Base-by-base conservation (phyloP, 2,797 vertebrate genomes). In the Knipowitschia caucasica region DNA sequence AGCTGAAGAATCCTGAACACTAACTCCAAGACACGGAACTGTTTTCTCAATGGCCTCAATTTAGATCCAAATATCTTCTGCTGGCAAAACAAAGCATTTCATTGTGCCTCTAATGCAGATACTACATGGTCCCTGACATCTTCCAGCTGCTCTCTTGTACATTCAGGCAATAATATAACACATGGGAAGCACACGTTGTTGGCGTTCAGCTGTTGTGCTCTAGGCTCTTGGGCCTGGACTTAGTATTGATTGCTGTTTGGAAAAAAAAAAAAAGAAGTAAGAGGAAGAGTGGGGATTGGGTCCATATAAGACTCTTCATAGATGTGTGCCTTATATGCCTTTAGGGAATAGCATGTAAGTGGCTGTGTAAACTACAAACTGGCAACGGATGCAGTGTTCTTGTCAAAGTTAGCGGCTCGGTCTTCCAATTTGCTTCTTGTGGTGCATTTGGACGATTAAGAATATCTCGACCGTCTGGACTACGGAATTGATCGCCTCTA, bases 161-260 rank as follows among this genome's bases (percentile, higher is more conserved):
- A 46, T 29, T 18, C 18, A 26, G 43, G 7, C 21, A 24, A n/a
- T 23, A n/a, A 25, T 43, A 46, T 30, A 30, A 29, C 26, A 46
- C 26, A 46, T 33, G 30, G 5, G 14, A 33, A 23, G 29, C 18
- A 29, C 34, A 11, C 46, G 34, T 34, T 49, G 46, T 59, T 47
- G 50, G 34, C 56, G 46, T 53, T 71, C 80, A 87, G 83, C 80
- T 82, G 81, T 65, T 81, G 66, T 47, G 3, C 38, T 75, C 75
- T 71, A 72, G 62, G 36, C 70, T 24, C 39, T 50, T 39, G 15
- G 29, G 30, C 33, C 24, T 3, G 21, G 26, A 18, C 9, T 29
- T 27, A 43, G 7, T 38, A 43, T 30, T 50, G 25, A 26, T 34
- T 9, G 3, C 10, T 52, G 26, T 67, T 55, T 62, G 46, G 56